A percentile compares a stretch with the other conserved stretches of the same genome.
Evolutionary conservation across 2,113 vertebrate species (phyloP).

Genomic region (Cyphomyrus discorhynchus): DNA sequence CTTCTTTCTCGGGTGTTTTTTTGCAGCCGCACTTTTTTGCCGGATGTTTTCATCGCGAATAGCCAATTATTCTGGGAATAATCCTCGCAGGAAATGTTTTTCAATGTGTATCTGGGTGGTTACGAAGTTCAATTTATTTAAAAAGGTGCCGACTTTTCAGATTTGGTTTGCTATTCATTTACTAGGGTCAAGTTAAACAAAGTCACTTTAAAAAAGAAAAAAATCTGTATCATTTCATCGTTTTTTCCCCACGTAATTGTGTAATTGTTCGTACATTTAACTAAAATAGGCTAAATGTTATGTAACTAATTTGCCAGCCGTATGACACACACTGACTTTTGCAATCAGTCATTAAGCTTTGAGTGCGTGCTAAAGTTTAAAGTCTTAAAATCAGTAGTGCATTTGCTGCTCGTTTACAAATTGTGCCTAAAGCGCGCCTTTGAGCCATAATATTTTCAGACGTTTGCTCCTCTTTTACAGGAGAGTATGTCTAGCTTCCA

Average conservation of each 20-base stretch:
- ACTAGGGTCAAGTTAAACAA: not conserved
- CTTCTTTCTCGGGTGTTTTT: not conserved
- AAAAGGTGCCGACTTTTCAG: not conserved
- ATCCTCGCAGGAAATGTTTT: not conserved
- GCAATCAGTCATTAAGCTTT: not conserved
- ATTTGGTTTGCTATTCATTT: not conserved
- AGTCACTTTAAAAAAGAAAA: not conserved
- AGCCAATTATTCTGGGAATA: not conserved
- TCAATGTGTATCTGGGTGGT: not conserved
- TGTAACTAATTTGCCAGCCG: not conserved
- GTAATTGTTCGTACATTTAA: not conserved
- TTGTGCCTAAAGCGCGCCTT: not conserved
- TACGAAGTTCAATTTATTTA: not conserved
- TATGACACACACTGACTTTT: not conserved
- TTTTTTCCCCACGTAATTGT: not conserved
- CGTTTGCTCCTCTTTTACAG: constrained; percentile 35
- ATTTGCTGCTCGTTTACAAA: not conserved
- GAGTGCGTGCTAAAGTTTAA: not conserved
- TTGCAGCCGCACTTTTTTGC: not conserved
- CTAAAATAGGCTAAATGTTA: not conserved
- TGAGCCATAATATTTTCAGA: not conserved
- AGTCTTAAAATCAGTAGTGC: not conserved
- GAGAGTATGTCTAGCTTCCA: constrained; percentile 33
- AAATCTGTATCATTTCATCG: not conserved
- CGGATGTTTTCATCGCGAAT: not conserved